These are phyloP conservation scores for Arion vulgaris DNA, from an alignment of 1,140 invertebrate species.

Conservation along the genomic window DNA sequence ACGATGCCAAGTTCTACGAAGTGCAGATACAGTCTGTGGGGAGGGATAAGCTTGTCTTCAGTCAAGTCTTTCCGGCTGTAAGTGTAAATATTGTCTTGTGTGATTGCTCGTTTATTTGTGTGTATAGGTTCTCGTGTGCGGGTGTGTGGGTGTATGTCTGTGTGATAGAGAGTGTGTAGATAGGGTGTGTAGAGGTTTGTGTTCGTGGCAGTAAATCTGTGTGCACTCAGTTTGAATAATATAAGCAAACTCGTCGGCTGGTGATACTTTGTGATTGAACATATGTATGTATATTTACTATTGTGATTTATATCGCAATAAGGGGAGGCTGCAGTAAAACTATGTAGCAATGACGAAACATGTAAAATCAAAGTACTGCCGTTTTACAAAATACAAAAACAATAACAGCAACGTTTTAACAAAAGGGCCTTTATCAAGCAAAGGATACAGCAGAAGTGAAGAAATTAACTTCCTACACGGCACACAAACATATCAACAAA, in stretches of 20 bases:
- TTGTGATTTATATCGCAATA: too few relatives aligned
- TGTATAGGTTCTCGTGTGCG: not conserved
- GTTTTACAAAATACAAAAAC: too few relatives aligned
- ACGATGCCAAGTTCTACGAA: not conserved
- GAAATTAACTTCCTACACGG: too few relatives aligned
- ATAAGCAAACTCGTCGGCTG: constrained; percentile 1
- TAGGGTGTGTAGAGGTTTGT: not conserved
- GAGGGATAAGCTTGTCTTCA: not conserved
- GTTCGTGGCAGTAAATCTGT: not conserved
- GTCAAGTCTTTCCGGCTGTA: not conserved
- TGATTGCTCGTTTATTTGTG: not conserved
- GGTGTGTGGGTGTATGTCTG: constrained; percentile 19
- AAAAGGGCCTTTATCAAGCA: too few relatives aligned
- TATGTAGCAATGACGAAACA: too few relatives aligned
- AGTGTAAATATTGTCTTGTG: constrained; percentile 17
- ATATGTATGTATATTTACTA: constrained; percentile 25
- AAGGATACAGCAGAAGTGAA: too few relatives aligned
- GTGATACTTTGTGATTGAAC: not conserved
- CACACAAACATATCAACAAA: too few relatives aligned
- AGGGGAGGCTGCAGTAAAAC: too few relatives aligned
- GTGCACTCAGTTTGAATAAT: not conserved
- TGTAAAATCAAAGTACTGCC: too few relatives aligned
- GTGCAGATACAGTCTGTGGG: not conserved
- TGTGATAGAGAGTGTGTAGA: not conserved
- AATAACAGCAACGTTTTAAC: too few relatives aligned